Evolutionary conservation across 2,113 vertebrate genomes (phyloP).

Genomic region (Picathartes gymnocephalus): DNA sequence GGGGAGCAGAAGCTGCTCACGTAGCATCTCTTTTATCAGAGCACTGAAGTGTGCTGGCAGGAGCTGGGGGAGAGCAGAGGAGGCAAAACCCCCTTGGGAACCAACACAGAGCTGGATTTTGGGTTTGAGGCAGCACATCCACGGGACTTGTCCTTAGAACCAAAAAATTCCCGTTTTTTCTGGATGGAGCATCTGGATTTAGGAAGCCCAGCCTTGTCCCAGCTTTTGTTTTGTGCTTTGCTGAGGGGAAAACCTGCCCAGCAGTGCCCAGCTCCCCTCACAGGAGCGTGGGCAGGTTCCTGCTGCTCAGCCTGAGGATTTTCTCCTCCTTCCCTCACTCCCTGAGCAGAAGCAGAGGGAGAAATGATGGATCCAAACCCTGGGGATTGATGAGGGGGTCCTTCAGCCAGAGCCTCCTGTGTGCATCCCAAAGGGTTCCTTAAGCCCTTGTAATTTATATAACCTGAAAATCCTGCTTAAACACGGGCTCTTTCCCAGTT

Average conservation of each 20-base stretch:
- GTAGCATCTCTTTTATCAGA: background rate
- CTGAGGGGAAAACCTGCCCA: background rate
- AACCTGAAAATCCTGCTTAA: background rate
- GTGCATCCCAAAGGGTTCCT: constrained; percentile 32
- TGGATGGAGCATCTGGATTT: background rate
- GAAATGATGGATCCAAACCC: background rate
- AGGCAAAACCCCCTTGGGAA: background rate
- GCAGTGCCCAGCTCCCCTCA: background rate
- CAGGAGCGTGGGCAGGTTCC: background rate
- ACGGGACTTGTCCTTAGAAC: background rate
- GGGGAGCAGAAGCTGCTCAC: background rate
- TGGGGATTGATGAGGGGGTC: background rate
- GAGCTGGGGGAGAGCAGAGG: background rate
- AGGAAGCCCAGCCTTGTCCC: background rate
- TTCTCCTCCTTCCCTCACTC: background rate
- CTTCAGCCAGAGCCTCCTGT: background rate
- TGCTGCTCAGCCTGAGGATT: background rate
- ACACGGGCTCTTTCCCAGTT: background rate
- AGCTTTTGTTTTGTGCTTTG: background rate
- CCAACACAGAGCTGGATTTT: fast-evolving
- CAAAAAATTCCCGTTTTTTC: background rate
- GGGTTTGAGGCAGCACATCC: background rate
- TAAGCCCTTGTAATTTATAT: background rate
- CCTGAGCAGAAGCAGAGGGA: background rate
- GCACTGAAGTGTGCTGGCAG: background rate